Evolutionary conservation across 2,888 invertebrate species (phyloP), one percentile per base, ranked within the genome.

Genomic region (Galeruca laticollis): DNA sequence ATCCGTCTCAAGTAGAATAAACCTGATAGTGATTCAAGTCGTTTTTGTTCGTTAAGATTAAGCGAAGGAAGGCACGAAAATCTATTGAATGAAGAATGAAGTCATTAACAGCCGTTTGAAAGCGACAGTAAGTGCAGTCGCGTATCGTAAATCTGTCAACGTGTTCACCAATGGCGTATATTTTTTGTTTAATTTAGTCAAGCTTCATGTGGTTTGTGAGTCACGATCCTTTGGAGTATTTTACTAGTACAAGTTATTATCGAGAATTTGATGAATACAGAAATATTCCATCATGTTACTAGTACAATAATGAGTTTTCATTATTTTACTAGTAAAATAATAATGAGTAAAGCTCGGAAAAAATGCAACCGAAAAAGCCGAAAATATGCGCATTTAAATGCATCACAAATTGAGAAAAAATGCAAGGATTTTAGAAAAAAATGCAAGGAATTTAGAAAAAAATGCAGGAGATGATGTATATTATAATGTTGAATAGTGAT

Each of bases 111-210:
- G 62, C 51, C 61, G 31, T 66, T 70, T 62, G 61, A 70, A 70
- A 66, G 62, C 70, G 70, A 66, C 70, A 70, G 66, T 62, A 65
- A 69, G 65, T 66, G 69, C 69, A 66, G 60, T 70, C 56, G 61
- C 15, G 35, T 49, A 66, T 70, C 69, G 69, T 70, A 70, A 70
- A 70, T 70, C 70, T 66, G 66, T 70, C 66, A 70, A 40, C 66
- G 62, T 51, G 33, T 40, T 49, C 26, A 62, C 66, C 70, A 70
- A 47, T 56, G 66, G 66, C 66, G 70, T 64, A 54, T 31, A 49
- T 33, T 49, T 61, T 61, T 33, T 33, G 35, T 61, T 61, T 62
- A 51, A 61, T 61, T 61, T 33, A 61, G 31, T 47, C 43, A 10
- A 56, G 33, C 33, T 56, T 56, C 33, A 33, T 15, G 15, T 56